A percentile compares a stretch with the other conserved stretches of the same genome.
phyloP scores from a whole-genome alignment of 2,113 vertebrate genomes.

The Saguinus imperator region DNA sequence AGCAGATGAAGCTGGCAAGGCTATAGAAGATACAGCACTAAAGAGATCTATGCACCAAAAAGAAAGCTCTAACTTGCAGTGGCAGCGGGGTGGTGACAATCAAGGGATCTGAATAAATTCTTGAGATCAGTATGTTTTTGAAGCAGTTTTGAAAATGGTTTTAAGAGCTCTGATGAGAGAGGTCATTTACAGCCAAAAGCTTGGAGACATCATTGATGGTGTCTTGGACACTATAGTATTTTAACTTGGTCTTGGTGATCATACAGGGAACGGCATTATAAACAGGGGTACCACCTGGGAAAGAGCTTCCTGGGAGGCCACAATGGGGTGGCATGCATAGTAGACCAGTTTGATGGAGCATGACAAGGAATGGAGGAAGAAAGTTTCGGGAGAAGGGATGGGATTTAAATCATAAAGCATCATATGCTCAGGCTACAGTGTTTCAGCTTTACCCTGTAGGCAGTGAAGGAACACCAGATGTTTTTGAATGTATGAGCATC shows the following conservation, averaged over 20 bases:
- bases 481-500: background rate
- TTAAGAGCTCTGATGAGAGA: background rate
- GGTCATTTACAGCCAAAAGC: background rate
- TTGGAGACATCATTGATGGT: background rate
- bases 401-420: background rate
- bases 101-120: background rate
- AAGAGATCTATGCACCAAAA: background rate
- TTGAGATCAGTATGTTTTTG: background rate
- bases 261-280: background rate
- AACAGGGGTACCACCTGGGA: background rate
- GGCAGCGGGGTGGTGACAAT: accelerated
- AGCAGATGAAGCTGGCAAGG: background rate
- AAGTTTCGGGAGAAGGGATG: background rate
- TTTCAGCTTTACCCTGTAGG: background rate
- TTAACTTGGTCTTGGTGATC: background rate
- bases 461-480: background rate
- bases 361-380: background rate
- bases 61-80: background rate
- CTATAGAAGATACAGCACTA: background rate
- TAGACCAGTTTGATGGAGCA: background rate
- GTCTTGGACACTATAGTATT: background rate
- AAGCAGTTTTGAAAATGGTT: background rate
- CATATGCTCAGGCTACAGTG: background rate
- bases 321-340: background rate
- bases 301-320: background rate